phyloP scores from a whole-genome alignment of 2,113 vertebrate genomes.

The Telmatochromis bifrenatus region DNA sequence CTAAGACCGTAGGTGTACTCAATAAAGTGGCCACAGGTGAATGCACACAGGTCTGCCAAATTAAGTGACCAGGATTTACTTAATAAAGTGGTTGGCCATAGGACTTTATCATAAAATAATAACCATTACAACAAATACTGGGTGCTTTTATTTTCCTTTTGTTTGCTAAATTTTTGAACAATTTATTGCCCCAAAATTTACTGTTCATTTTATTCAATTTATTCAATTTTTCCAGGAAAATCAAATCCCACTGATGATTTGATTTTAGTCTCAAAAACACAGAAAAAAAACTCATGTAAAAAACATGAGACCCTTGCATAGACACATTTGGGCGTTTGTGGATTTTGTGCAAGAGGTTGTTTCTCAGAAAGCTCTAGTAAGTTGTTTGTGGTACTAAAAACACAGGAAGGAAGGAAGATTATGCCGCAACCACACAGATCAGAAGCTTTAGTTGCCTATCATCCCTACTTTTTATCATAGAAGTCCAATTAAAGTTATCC shows the following conservation, averaged over 20 bases:
- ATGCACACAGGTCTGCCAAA: rapidly evolving
- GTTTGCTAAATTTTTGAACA: neutral
- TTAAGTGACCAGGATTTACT: neutral
- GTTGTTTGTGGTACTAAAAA: neutral
- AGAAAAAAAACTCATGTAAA: neutral
- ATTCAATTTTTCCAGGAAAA: neutral
- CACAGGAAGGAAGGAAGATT: neutral
- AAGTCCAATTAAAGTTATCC: neutral
- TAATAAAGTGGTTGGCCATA: neutral
- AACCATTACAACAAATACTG: neutral
- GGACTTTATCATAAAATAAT: neutral
- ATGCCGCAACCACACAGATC: neutral
- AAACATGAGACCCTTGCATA: neutral
- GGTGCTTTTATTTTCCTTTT: neutral
- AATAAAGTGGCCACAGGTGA: neutral
- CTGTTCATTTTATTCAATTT: neutral
- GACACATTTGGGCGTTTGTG: neutral
- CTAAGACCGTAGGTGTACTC: neutral
- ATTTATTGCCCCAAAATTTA: neutral
- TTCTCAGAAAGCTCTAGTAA: neutral
- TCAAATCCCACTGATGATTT: neutral
- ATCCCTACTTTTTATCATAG: neutral
- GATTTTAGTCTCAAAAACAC: neutral
- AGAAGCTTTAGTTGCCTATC: neutral
- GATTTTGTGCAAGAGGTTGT: neutral